Evolutionary conservation across 2,888 invertebrate genomes (phyloP), one percentile per base, ranked within the genome.

Genomic region (Phasia obesa): DNA sequence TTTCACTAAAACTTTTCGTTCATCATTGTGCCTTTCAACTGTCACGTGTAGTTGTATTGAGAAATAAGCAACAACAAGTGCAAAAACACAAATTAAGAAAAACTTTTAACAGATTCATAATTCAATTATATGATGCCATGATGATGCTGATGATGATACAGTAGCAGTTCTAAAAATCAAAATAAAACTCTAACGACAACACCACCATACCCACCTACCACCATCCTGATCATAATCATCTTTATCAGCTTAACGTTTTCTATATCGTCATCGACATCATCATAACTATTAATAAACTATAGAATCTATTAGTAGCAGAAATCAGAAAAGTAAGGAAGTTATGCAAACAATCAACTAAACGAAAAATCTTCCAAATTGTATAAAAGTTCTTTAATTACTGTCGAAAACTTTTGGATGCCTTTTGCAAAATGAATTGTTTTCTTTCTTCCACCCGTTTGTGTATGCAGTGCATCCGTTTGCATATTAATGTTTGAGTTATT

Each of bases 301-400:
- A 42, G n/a, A 64, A 69, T 59, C 23, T 69, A 62, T 69, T 62
- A 62, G 60, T 19, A 27, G 19, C 23, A 47, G 49, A 71, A 35
- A 27, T n/a, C 23, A 47, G 49, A 71, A 35, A 7, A 77, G 51
- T 69, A n/a, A 31, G 70, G 70, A 35, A 49, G 44, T 47, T 70
- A 55, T 44, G 62, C 35, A 38, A 70, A 62, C 70, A 77, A 70
- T 70, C 55, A 76, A 70, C 47, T 55, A 49, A 79, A 79, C 49
- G 77, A 73, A 79, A 60, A 79, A 79, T 73, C 42, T 79, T n/a
- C 51, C 51, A 73, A 79, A 67, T 73, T 79, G 73, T 73, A 60
- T 59, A 59, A 70, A 83, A 83, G 59, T 83, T 75, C 31, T 65
- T 75, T 83, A 83, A 83, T 83, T 83, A 79, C 78, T 75, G 74